phyloP scores from a whole-genome alignment of 2,888 invertebrate genomes.

The Drosophila recens region DNA sequence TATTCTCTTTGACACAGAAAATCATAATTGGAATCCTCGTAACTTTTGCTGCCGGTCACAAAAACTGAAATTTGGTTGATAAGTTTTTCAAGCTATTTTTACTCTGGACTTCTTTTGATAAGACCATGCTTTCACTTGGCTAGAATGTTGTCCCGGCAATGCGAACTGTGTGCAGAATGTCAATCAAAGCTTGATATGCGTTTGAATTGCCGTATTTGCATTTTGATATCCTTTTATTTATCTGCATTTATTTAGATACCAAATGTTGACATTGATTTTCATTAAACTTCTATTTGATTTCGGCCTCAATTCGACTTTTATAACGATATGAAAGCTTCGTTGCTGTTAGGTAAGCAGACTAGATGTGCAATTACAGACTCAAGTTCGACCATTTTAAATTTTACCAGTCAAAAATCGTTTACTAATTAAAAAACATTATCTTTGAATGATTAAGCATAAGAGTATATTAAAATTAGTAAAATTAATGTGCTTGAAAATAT shows the following conservation, averaged over 20 bases:
- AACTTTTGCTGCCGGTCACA: neutral
- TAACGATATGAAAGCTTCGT: conserved; percentile 7
- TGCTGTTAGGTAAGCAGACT: conserved; percentile 20
- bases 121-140: neutral
- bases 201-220: neutral
- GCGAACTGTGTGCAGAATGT: conserved; percentile 1
- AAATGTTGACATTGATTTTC: neutral
- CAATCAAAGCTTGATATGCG: neutral
- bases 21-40: too few relatives aligned
- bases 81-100: neutral
- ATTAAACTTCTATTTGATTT: neutral
- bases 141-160: neutral
- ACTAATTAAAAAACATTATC: conserved; percentile 2
- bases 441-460: neutral
- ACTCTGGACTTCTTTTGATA: neutral
- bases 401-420: neutral
- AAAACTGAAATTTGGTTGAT: neutral
- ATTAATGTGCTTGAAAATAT: neutral
- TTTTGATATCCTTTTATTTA: conserved; percentile 8
- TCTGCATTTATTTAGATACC: conserved; percentile 19
- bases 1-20: neutral
- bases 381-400: neutral
- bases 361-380: conserved; percentile 7
- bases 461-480: neutral
- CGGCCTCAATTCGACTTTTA: conserved; percentile 8